Base-by-base conservation (phyloP, 2,797 vertebrate genomes). In the Alcedo quadribrachys region DNA sequence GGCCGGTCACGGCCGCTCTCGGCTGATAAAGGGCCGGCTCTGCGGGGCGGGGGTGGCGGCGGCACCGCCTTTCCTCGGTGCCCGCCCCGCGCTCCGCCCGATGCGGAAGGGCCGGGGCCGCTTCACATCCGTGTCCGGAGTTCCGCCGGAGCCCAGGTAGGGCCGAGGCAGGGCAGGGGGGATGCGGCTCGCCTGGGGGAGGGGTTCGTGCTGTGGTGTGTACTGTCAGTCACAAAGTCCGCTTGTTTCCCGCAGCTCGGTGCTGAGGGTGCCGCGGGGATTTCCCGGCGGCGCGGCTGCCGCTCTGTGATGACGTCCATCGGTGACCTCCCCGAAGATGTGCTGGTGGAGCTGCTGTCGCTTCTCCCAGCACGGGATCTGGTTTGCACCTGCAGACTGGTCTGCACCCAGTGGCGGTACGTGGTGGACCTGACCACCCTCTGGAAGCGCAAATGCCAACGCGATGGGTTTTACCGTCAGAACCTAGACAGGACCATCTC, bases 371-470 rank as follows among this genome's bases (percentile, higher is more conserved):
- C 96, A 7, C 30, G 83, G 15, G 96, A 98, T 5, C 97, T 99
- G 92, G 90, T 99, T 15, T 6, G 45, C 24, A 28, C 42, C 43
- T 99, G 98, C 94, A 97, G 98, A 3, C 95, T 96, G 3, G 98
- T 99, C 53, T 98, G 98, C 90, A 66, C 24, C 8, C 97, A 97
- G 15, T 99, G 99, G 99, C 97, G 97, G 1, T 40, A 98, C 21
- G 93, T 98, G 93, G 98, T 98, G 3, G 98, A 99, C 91, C 97
- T 98, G 2, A 92, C 97, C n/a, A 97, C 98, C 14, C 90, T 99
- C 8, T 99, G 99, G 99, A 98, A 95, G 24, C 97, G 97, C 79
- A 98, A 98, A 86, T 99, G 98, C 75, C 95, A 98, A 32, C 97
- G 97, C 1, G 98, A 99, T 12, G 97, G 98, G 8, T 97, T 97